phyloP scores from a whole-genome alignment of 37 sponge, comb jelly and placozoan species.

The Diacarnus erythraeanus region DNA sequence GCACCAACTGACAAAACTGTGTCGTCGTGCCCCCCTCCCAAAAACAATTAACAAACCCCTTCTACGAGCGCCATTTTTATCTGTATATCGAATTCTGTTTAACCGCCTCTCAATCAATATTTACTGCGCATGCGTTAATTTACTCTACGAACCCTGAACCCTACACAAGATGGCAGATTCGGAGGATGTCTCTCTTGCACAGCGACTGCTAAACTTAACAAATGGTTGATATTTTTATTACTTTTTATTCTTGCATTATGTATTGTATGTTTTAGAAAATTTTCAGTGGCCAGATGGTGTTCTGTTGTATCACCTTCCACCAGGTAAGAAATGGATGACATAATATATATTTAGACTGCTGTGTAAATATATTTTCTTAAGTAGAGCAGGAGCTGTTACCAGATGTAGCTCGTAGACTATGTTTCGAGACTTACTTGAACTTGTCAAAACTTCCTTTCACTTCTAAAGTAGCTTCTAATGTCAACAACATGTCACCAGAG shows the following conservation, averaged over 20 bases:
- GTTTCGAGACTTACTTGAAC: background rate
- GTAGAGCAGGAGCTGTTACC: background rate
- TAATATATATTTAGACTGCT: background rate
- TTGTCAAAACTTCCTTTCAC: background rate
- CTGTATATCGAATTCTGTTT: too few species aligned
- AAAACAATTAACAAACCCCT: too few species aligned
- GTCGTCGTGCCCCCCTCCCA: too few species aligned
- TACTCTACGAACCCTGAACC: background rate
- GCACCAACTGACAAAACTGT: too few species aligned
- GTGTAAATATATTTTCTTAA: background rate
- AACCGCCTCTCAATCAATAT: too few species aligned
- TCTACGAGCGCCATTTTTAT: too few species aligned
- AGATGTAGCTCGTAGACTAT: background rate
- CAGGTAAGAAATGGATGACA: background rate
- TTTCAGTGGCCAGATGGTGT: constrained; percentile 1
- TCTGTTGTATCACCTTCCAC: background rate
- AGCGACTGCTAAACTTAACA: background rate
- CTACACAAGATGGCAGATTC: background rate
- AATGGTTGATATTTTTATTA: background rate
- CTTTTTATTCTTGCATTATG: too few species aligned
- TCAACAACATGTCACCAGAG: background rate
- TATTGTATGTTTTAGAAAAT: background rate
- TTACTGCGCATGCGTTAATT: background rate
- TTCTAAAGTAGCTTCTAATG: background rate
- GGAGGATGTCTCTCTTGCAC: background rate